Percentiles rank a stretch among this genome's conserved stretches.
Evolutionary conservation across 92 coral and sea anemone species (phyloP).

Genomic region (Phenganax subtilis): DNA sequence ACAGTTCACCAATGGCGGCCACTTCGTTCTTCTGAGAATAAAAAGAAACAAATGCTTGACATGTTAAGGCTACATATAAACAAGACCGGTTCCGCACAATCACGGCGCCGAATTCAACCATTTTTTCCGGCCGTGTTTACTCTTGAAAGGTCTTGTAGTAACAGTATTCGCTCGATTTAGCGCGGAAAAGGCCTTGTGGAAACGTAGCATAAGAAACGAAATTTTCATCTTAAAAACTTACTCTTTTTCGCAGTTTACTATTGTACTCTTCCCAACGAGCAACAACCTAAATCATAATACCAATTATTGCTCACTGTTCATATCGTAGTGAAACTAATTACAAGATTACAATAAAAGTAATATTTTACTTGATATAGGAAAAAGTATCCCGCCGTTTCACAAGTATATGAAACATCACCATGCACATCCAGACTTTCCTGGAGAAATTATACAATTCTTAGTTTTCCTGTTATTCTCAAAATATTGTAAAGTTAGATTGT

Average conservation of each 20-base stretch:
- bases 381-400: constrained; percentile 98
- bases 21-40: constrained; percentile 76
- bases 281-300: constrained; percentile 60
- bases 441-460: neutral
- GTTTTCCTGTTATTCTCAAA: neutral
- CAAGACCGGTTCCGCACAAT: too few species aligned
- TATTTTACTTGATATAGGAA: constrained; percentile 78
- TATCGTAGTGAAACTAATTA: neutral
- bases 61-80: too few species aligned
- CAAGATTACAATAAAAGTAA: neutral
- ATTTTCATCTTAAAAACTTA: constrained; percentile 20
- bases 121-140: too few species aligned
- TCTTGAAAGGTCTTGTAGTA: too few species aligned
- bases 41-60: neutral
- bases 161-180: too few species aligned
- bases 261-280: constrained; percentile 97
- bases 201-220: neutral
- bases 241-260: constrained; percentile 77
- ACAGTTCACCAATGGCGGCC: constrained; percentile 72
- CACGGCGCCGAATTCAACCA: too few species aligned
- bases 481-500: neutral
- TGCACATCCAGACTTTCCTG: constrained; percentile 96
- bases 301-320: too few species aligned
- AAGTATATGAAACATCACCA: constrained; percentile 96
- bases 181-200: neutral